Conservation (phyloP, 1,140 invertebrate species). For the Oreohelix idahoensis region DNA sequence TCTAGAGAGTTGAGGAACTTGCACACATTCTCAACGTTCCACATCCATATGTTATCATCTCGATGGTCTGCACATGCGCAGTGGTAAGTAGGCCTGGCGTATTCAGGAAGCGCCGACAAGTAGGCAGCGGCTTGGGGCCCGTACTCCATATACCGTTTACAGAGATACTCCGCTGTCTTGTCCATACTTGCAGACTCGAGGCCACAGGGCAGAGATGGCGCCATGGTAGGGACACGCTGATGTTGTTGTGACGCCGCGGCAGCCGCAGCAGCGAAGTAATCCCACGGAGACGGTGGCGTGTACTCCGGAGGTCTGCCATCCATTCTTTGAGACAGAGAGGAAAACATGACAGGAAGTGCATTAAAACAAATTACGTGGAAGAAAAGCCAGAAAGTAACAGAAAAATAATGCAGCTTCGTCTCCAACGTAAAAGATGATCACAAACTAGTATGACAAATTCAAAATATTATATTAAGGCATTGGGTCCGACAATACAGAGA, state of each 20-base stretch:
- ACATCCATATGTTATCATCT: conserved; percentile 53
- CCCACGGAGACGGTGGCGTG: conserved; percentile 14
- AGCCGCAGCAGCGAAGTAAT: conserved; percentile 32
- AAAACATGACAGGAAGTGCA: no score
- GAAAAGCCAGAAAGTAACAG: no score
- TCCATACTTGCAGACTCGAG: conserved; percentile 42
- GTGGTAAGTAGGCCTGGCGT: conserved; percentile 41
- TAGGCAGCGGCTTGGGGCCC: conserved; percentile 29
- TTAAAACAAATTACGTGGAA: no score
- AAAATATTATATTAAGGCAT: no score
- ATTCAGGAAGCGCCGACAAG: conserved; percentile 44
- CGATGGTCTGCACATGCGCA: conserved; percentile 48
- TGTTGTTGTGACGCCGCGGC: conserved; percentile 35
- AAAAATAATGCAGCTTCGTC: no score
- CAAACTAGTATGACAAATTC: no score
- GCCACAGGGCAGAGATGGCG: conserved; percentile 36
- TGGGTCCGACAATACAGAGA: no score
- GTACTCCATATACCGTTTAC: conserved; percentile 43
- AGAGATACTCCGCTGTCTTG: conserved; percentile 39
- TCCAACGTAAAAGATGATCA: no score
- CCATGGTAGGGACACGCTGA: conserved; percentile 19
- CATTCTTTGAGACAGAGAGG: neutral
- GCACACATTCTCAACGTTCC: conserved; percentile 57
- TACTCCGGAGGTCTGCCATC: conserved; percentile 24
- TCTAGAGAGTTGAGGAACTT: conserved; percentile 54